Conservation (phyloP, 2,888 invertebrate genomes). For the Caenorhabditis sp. region DNA sequence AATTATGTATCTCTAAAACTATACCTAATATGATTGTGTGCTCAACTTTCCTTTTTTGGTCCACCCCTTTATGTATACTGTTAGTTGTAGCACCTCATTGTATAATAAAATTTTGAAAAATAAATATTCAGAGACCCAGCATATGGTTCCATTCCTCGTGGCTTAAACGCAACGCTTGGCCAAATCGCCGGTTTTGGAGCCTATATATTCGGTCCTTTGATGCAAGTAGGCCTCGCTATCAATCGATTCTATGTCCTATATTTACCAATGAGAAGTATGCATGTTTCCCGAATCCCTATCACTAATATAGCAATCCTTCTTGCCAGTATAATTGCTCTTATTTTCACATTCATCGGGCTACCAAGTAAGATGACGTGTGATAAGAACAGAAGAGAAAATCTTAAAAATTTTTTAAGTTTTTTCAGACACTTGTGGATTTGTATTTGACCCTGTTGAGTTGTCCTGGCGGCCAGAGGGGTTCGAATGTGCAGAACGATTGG, state of each 20-base stretch:
- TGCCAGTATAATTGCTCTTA: slow-evolving; percentile 17
- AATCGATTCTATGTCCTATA: slow-evolving; percentile 41
- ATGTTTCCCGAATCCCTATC: slow-evolving; percentile 1
- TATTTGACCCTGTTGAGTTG: slow-evolving; percentile 27
- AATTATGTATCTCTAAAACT: slow-evolving; percentile 25
- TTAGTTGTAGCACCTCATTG: no score
- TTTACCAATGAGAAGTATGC: slow-evolving; percentile 15
- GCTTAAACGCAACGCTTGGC: slow-evolving; percentile 34
- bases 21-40: slow-evolving; percentile 35
- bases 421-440: slow-evolving; percentile 31
- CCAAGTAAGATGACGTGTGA: no score
- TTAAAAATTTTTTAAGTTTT: not conserved
- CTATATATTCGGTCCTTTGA: slow-evolving; percentile 37
- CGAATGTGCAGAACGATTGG: not conserved
- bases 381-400: not conserved
- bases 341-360: not conserved
- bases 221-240: slow-evolving; percentile 34
- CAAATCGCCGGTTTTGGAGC: slow-evolving; percentile 49
- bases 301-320: slow-evolving; percentile 26
- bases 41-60: slow-evolving; percentile 28
- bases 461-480: slow-evolving; percentile 25
- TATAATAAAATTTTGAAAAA: no score
- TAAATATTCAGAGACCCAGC: slow-evolving; percentile 1
- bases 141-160: slow-evolving; percentile 19
- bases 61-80: slow-evolving; percentile 34